Base-by-base conservation (phyloP, 2,113 vertebrate genomes). In the Hemibagrus wyckioides region DNA sequence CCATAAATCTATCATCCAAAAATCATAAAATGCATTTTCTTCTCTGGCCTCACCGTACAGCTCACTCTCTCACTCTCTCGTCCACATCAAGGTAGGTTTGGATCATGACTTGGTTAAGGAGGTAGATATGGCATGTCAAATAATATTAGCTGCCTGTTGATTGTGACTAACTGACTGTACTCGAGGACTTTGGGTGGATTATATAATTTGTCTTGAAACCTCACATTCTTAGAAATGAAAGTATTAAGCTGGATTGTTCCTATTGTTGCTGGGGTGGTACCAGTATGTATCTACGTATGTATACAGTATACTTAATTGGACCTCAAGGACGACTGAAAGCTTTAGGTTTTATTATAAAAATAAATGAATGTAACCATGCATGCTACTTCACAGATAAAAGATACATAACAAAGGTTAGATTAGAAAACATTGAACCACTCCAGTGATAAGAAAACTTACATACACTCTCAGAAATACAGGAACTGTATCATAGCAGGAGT, bases 31-130 rank as follows among this genome's bases (percentile, higher is more conserved):
- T 90, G 69, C 82, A 82, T 90, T 90, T 92, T 91, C 65, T 89
- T 85, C 90, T 89, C 85, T 77, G 73, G 50, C 86, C 69, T 69
- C 73, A 54, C 80, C 82, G 80, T 85, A 85, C 85, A 61, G 86
- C 61, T 90, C 90, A 80, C 80, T 85, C 69, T 89, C 57, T 41
- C 84, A 86, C 84, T 85, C 87, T 90, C 90, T 85, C 67, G n/a
- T 91, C 89, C 88, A n/a, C 75, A 39, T 84, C 88, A 92, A 93
- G 95, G 94, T 96, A 94, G 89, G 94, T 86, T 90, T 85, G 15
- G 88, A 44, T 80, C 50, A 84, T 56, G 48, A 87, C 52, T 82
- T 52, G 14, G 88, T 54, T 30, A 30, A 79, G 39, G 50, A 69
- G 11, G 80, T 56, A 8, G 48, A 28, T 44, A 44, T 65, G 13